Percentiles rank a stretch among this genome's conserved stretches.
phyloP scores from a whole-genome alignment of 2,888 invertebrate genomes.

The Leptopterna dolabrata region DNA sequence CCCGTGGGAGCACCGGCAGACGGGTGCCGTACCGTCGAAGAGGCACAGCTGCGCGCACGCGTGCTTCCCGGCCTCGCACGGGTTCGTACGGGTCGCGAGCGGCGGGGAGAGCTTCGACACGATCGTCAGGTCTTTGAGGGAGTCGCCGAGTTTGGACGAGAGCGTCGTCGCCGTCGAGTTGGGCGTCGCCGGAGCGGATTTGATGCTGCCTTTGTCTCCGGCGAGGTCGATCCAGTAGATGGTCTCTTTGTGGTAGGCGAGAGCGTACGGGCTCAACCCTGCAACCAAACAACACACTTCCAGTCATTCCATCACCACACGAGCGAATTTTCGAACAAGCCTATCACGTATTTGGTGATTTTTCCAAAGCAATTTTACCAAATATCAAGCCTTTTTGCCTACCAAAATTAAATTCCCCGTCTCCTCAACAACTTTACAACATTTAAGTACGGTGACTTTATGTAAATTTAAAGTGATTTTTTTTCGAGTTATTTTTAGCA shows the following conservation, averaged over 20 bases:
- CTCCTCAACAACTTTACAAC: no score
- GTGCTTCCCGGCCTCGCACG: slow-evolving; percentile 69
- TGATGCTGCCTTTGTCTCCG: slow-evolving; percentile 18
- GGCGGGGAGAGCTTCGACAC: slow-evolving; percentile 68
- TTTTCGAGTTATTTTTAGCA: no score
- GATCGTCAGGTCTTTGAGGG: slow-evolving; percentile 73
- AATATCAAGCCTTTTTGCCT: no score
- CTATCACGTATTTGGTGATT: no score
- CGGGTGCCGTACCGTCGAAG: slow-evolving; percentile 74
- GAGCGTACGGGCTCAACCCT: slow-evolving; percentile 31
- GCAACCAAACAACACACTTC: not conserved
- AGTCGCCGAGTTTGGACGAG: slow-evolving; percentile 68
- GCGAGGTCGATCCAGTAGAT: slow-evolving; percentile 43
- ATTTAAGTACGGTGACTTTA: no score
- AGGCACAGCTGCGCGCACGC: slow-evolving; percentile 85
- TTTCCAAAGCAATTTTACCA: no score
- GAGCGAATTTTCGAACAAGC: no score
- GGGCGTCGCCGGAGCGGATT: not conserved
- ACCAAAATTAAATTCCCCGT: no score
- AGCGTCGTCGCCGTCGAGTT: slow-evolving; percentile 16
- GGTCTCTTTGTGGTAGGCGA: slow-evolving; percentile 23
- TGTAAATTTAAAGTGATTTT: no score
- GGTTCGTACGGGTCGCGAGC: not conserved
- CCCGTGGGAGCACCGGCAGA: slow-evolving; percentile 88
- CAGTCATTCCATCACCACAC: no score